These are phyloP conservation scores for Paragorgia papillata DNA, from an alignment of 92 coral and sea anemone genomes.

Conservation along the genomic window DNA sequence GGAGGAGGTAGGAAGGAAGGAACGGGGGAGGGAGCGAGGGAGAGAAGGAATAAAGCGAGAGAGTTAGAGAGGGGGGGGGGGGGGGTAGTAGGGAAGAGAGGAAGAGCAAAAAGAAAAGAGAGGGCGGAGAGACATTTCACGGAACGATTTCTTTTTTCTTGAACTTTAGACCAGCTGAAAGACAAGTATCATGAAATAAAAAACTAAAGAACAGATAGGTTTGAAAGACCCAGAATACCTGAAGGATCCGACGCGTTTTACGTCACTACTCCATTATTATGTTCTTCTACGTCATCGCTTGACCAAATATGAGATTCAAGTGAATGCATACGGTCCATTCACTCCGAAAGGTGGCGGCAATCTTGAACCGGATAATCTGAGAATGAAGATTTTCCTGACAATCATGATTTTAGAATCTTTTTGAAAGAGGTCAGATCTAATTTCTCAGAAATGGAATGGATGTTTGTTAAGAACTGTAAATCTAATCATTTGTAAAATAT, in stretches of 20 bases:
- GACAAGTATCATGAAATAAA: slow-evolving; percentile 61
- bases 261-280: slow-evolving; percentile 65
- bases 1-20: too few species aligned
- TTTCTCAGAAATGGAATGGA: slow-evolving; percentile 88
- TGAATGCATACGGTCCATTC: slow-evolving; percentile 87
- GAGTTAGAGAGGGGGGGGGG: too few species aligned
- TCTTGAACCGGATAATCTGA: slow-evolving; percentile 41
- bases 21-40: too few species aligned
- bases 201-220: slow-evolving; percentile 41
- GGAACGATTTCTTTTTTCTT: too few species aligned
- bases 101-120: too few species aligned
- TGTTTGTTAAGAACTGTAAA: slow-evolving; percentile 41
- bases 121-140: too few species aligned
- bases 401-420: slow-evolving; percentile 62
- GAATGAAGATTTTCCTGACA: slow-evolving; percentile 78
- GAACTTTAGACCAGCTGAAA: slow-evolving; percentile 22
- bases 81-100: too few species aligned
- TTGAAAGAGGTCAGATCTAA: slow-evolving; percentile 66
- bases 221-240: slow-evolving; percentile 61
- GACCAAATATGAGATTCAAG: slow-evolving; percentile 77
- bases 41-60: too few species aligned
- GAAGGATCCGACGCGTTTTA: slow-evolving; percentile 6
- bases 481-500: not conserved
- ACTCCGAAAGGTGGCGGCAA: slow-evolving; percentile 50
- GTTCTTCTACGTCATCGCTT: slow-evolving; percentile 75